Evolutionary conservation across 2,113 vertebrate species (phyloP).

Genomic region (Erpornis zantholeuca): DNA sequence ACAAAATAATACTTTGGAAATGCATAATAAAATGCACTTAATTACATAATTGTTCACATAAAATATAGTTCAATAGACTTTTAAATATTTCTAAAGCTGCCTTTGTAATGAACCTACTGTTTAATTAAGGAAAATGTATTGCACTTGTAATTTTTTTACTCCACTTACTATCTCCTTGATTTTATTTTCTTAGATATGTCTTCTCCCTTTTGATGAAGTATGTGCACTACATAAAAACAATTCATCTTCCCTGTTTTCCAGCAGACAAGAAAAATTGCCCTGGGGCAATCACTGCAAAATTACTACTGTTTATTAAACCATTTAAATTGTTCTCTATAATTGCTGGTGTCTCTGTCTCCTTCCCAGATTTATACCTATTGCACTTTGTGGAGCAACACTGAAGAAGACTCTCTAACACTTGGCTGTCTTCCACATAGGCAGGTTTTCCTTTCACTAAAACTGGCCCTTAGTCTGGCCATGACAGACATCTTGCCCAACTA

Average conservation of each 20-base stretch:
- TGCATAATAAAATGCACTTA: background rate
- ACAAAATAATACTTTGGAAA: background rate
- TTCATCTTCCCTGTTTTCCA: background rate
- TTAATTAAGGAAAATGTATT: background rate
- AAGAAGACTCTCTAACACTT: background rate
- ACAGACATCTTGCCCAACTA: background rate
- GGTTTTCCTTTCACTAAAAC: background rate
- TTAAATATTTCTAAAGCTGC: background rate
- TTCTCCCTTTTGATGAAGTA: background rate
- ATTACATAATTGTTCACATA: background rate
- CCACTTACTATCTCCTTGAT: background rate
- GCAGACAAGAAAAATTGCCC: background rate
- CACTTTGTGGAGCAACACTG: background rate
- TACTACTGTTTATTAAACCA: background rate
- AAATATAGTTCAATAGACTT: background rate
- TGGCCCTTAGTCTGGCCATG: background rate
- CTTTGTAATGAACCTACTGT: background rate
- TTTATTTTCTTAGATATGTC: background rate
- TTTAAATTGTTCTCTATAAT: background rate
- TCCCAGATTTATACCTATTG: background rate
- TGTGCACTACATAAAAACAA: background rate
- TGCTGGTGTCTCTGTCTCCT: background rate
- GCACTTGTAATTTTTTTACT: background rate
- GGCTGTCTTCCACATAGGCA: background rate
- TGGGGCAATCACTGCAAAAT: background rate